phyloP scores from a whole-genome alignment of 2,113 vertebrate genomes.

The Danio rerio region DNA sequence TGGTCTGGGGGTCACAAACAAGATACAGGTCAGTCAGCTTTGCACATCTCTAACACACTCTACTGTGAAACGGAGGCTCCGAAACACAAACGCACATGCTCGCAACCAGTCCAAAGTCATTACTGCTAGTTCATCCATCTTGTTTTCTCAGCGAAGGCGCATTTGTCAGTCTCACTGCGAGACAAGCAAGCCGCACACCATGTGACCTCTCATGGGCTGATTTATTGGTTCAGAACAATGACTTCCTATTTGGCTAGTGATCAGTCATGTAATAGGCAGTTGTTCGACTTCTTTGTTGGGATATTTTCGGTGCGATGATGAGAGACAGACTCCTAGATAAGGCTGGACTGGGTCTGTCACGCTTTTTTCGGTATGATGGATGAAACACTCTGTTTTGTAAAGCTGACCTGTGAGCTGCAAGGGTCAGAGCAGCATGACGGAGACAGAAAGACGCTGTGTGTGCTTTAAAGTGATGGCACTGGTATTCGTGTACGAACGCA shows the following conservation, averaged over 20 bases:
- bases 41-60: neutral
- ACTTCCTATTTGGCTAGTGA: conserved; percentile 35
- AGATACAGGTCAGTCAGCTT: neutral
- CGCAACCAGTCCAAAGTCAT: conserved; percentile 42
- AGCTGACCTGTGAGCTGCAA: conserved; percentile 31
- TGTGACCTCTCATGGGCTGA: conserved; percentile 12
- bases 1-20: neutral
- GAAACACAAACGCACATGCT: conserved; percentile 28
- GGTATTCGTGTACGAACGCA: conserved; percentile 27
- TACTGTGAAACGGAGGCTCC: neutral
- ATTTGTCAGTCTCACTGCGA: conserved; percentile 33
- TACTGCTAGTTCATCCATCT: conserved; percentile 39
- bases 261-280: conserved; percentile 39
- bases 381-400: conserved; percentile 35
- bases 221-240: conserved; percentile 35
- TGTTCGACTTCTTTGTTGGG: conserved; percentile 3
- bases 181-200: neutral
- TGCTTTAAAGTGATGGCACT: conserved; percentile 29
- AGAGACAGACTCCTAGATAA: conserved; percentile 32
- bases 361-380: conserved; percentile 28
- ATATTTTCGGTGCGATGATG: conserved; percentile 13
- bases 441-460: neutral
- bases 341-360: conserved; percentile 23
- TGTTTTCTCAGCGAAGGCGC: conserved; percentile 20
- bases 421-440: neutral